These are phyloP conservation scores for Mythimna lalbum DNA, from an alignment of 2,888 invertebrate genomes.

Conservation along the genomic window DNA sequence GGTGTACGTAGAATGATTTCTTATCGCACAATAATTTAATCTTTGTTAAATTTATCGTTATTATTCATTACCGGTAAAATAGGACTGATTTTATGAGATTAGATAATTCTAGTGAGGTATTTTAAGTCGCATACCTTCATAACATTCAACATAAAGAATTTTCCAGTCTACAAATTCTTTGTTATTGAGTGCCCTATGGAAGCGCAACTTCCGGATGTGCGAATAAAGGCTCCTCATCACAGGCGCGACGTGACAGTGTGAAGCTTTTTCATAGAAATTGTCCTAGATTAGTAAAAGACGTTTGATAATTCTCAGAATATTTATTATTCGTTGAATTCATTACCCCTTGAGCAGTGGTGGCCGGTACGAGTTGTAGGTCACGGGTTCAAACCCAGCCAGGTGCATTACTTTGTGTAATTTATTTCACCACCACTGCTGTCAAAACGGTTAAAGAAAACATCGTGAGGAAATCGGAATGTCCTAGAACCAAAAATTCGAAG, in stretches of 20 bases:
- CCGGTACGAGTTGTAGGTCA: too few relatives aligned
- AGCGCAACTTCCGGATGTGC: neutral
- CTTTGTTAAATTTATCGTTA: conserved; percentile 56
- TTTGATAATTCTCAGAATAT: neutral
- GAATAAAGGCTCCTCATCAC: neutral
- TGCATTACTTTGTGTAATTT: too few relatives aligned
- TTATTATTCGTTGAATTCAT: too few relatives aligned
- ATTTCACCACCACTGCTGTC: too few relatives aligned
- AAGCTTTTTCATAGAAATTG: neutral
- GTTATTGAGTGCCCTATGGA: neutral
- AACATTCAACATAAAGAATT: neutral
- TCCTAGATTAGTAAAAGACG: neutral
- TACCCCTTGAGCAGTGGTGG: too few relatives aligned
- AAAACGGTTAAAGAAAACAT: too few relatives aligned
- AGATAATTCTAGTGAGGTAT: conserved; percentile 41
- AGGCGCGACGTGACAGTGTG: neutral
- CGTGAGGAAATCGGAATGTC: too few relatives aligned
- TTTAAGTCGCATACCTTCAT: conserved; percentile 2
- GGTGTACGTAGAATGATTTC: conserved; percentile 64
- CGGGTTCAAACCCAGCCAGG: too few relatives aligned
- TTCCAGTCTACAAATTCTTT: neutral
- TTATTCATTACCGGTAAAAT: conserved; percentile 69
- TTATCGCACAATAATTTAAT: conserved; percentile 63
- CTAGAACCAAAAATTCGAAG: too few relatives aligned
- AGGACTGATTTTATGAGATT: conserved; percentile 74